Conservation (phyloP, 2,797 vertebrate genomes). For the Enteromius anoplus region DNA sequence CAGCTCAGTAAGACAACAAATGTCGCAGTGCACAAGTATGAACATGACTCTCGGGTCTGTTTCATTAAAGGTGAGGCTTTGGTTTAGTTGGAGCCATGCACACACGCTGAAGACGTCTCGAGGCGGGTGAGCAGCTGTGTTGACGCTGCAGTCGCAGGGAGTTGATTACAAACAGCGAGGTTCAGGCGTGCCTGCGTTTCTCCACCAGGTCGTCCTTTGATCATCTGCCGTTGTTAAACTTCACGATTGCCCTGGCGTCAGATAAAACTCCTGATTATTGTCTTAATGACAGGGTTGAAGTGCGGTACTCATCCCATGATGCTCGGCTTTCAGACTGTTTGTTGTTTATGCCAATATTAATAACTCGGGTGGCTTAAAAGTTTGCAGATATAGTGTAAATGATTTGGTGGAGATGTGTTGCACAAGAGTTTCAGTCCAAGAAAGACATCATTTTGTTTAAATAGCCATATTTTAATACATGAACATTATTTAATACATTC, state of each 20-base stretch:
- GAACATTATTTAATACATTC: no score
- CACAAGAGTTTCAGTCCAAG: not conserved
- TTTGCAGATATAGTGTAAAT: not conserved
- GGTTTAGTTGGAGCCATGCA: no score
- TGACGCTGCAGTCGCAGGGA: slow-evolving; percentile 31
- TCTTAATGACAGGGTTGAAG: slow-evolving; percentile 51
- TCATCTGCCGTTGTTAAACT: slow-evolving; percentile 51
- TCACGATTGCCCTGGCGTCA: slow-evolving; percentile 39
- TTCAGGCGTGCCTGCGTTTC: slow-evolving; percentile 38
- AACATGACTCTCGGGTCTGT: not conserved
- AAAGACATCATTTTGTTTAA: not conserved
- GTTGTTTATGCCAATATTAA: slow-evolving; percentile 21
- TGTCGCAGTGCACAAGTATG: not conserved
- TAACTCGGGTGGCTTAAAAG: not conserved
- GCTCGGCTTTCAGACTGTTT: slow-evolving; percentile 24
- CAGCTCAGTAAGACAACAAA: not conserved
- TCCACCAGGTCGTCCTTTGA: slow-evolving; percentile 51
- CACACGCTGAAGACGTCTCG: slow-evolving; percentile 14
- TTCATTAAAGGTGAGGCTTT: slow-evolving; percentile 14
- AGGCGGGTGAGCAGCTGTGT: slow-evolving; percentile 55
- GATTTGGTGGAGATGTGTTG: not conserved
- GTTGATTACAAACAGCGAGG: slow-evolving; percentile 54
- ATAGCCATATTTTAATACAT: not conserved
- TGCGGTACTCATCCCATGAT: slow-evolving; percentile 25
- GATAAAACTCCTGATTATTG: slow-evolving; percentile 51